These are phyloP conservation scores for Asbolus verrucosus DNA, from an alignment of 1,140 invertebrate genomes.

Conservation along the genomic window DNA sequence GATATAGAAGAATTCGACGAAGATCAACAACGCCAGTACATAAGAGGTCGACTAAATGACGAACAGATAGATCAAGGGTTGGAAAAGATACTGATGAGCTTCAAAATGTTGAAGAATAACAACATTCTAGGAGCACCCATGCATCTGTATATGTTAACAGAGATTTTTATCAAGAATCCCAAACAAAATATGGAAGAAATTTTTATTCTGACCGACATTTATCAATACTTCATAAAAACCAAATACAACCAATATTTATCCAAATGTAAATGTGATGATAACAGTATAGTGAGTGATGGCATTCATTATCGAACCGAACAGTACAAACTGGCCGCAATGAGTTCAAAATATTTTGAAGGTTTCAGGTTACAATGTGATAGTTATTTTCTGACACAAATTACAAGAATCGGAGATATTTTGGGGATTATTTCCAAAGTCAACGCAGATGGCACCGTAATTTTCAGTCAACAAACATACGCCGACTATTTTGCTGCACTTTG, in stretches of 20 bases:
- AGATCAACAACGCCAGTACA: constrained; percentile 1
- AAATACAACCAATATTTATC: background rate
- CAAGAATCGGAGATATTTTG: background rate
- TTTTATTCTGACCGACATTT: constrained; percentile 11
- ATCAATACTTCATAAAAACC: constrained; percentile 10
- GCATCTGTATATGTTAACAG: constrained; percentile 17
- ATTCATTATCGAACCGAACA: background rate
- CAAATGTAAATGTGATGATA: background rate
- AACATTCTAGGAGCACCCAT: background rate
- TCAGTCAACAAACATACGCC: constrained; percentile 1
- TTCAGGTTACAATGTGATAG: background rate
- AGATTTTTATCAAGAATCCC: constrained; percentile 4
- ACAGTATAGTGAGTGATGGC: constrained; percentile 1
- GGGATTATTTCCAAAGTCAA: background rate
- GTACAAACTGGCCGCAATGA: constrained; percentile 11
- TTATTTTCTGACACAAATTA: background rate
- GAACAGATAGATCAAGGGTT: background rate
- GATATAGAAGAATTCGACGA: constrained; percentile 11
- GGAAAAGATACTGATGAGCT: background rate
- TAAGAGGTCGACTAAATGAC: background rate
- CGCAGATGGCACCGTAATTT: background rate
- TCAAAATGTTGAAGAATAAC: constrained; percentile 23
- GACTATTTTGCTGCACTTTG: constrained; percentile 20
- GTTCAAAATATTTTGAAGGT: background rate
- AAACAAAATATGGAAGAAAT: constrained; percentile 2